These are phyloP conservation scores for Enteromius radiatus DNA, from an alignment of 2,797 vertebrate genomes.

Conservation along the genomic window DNA sequence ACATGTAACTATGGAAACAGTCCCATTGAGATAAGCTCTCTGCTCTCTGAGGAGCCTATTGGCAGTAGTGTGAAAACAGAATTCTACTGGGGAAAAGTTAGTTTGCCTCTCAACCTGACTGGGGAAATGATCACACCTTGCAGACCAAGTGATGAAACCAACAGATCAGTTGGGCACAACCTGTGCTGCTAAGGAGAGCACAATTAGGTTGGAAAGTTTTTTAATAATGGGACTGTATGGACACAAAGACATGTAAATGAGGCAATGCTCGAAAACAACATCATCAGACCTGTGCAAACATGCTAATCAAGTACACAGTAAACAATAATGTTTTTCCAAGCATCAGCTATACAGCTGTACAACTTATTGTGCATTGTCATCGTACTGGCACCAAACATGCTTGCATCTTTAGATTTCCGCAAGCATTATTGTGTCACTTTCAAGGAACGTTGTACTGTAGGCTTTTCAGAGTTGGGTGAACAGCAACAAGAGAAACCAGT, in stretches of 20 bases:
- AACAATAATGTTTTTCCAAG: background rate
- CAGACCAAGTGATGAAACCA: conserved; percentile 1
- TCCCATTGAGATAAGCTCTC: background rate
- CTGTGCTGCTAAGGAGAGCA: background rate
- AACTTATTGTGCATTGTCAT: background rate
- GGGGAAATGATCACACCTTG: conserved; percentile 9
- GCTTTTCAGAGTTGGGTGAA: background rate
- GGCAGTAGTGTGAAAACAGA: background rate
- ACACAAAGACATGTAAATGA: conserved; percentile 10
- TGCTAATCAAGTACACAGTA: background rate
- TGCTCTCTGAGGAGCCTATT: background rate
- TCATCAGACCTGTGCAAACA: background rate
- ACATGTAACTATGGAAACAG: conserved; percentile 38
- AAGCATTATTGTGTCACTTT: background rate
- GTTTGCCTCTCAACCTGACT: background rate
- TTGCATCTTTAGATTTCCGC: background rate
- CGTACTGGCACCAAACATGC: conserved; percentile 12
- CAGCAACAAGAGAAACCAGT: conserved; percentile 21
- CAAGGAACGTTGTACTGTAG: background rate
- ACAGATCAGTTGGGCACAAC: background rate
- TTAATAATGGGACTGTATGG: background rate
- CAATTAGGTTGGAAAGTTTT: background rate
- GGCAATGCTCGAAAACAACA: background rate
- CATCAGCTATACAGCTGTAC: background rate
- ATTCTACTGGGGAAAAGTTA: conserved; percentile 22